Evolutionary conservation across 1,140 invertebrate genomes (phyloP), one percentile per base, ranked within the genome.

Genomic region (Dendrolimus kikuchii): DNA sequence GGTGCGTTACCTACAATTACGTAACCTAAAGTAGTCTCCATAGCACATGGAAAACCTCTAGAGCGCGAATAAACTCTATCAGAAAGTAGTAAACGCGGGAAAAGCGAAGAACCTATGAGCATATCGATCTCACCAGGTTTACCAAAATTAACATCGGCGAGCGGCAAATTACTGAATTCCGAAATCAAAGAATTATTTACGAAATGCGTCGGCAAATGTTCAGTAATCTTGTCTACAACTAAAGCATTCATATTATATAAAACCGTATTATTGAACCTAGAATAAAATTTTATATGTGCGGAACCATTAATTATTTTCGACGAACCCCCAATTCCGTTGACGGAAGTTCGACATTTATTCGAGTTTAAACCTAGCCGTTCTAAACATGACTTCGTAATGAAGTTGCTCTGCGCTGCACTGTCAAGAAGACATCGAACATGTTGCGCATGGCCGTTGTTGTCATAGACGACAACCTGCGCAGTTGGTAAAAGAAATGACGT

Each of bases 301-400:
- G 49, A 49, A 42, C 53, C 53, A n/a, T 51, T 46, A 6, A 51
- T 51, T 23, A 53, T 9, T 48, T 58, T 58, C 39, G 53, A 45
- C 10, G 49, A 4, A 49, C 52, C 58, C 9, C 58, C 58, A 9
- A 64, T 60, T 43, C 57, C 62, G 9, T 54, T 60, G 39, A 64
- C 50, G 43, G 44, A 5, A 7, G 6, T 53, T 9, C 54, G 40
- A 3, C 38, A 38, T 49, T 50, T 48, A 36, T 39, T 7, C 23
- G n/a, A 50, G 42, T 38, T 51, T 36, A 61, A 39, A 48, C 53
- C 54, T 54, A 61, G 47, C 4, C 55, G 44, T 40, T 57, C 45
- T 47, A 47, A 57, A 54, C 59, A 61, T 8, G 47, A 44, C 5
- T 48, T 8, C 8, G 57, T 56, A 45, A 64, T 45, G 40, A 63